Evolutionary conservation across 2,888 invertebrate genomes (phyloP).

Genomic region (Meta bourneti): DNA sequence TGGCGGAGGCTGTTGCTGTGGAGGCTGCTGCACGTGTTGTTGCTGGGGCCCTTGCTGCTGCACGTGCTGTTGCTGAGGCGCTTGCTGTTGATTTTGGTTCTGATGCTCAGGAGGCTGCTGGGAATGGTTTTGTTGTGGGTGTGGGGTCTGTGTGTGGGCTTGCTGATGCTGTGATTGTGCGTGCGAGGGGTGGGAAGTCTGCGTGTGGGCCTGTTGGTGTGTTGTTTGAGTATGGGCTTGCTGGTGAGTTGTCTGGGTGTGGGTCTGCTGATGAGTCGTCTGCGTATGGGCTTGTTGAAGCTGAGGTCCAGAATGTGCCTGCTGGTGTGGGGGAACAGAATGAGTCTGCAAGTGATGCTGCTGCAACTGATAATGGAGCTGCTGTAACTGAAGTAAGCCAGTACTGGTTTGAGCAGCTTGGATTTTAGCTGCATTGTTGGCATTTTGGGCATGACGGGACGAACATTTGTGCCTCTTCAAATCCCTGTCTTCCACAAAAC

Average conservation of each 20-base stretch:
- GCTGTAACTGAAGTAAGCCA: slow-evolving; percentile 70
- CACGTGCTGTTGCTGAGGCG: slow-evolving; percentile 30
- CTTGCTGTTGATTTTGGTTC: slow-evolving; percentile 65
- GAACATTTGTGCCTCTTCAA: slow-evolving; percentile 76
- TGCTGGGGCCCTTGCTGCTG: slow-evolving; percentile 51
- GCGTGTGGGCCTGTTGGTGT: slow-evolving; percentile 70
- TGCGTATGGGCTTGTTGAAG: slow-evolving; percentile 71
- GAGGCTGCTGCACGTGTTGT: slow-evolving; percentile 28
- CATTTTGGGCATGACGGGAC: slow-evolving; percentile 73
- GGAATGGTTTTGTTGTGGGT: slow-evolving; percentile 54
- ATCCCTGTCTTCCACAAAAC: slow-evolving; percentile 76
- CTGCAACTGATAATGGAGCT: slow-evolving; percentile 74
- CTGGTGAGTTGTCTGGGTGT: slow-evolving; percentile 71
- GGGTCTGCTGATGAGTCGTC: slow-evolving; percentile 69
- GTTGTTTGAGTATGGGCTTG: slow-evolving; percentile 64
- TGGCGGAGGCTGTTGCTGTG: slow-evolving; percentile 14
- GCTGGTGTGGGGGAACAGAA: slow-evolving; percentile 52
- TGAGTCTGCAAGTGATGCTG: slow-evolving; percentile 74
- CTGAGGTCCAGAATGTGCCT: slow-evolving; percentile 70
- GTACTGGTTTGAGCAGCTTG: slow-evolving; percentile 64
- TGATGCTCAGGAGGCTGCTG: slow-evolving; percentile 71
- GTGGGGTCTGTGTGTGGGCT: slow-evolving; percentile 60
- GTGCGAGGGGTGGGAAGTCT: slow-evolving; percentile 60
- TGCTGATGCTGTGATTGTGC: slow-evolving; percentile 67
- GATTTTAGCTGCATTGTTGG: slow-evolving; percentile 49